Evolutionary conservation across 2,797 vertebrate genomes (phyloP), one percentile per base, ranked within the genome.

Genomic region (Lagodon rhomboides): DNA sequence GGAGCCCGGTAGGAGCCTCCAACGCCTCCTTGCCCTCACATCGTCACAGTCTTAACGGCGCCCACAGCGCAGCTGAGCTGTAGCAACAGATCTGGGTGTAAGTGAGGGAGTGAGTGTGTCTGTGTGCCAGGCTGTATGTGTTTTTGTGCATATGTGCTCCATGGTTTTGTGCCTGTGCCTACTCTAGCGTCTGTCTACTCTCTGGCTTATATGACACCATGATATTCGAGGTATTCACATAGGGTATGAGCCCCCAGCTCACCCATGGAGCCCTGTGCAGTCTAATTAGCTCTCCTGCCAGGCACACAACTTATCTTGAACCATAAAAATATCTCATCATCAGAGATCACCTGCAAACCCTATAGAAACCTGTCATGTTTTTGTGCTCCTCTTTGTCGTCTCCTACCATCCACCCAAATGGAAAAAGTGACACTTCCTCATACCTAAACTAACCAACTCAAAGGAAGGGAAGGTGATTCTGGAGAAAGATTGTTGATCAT

Each of bases 51-150:
- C 73, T 65, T 90, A 76, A 55, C 43, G 1, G 55, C 79, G 63
- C 91, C 85, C 88, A 91, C 93, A 81, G 76, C 87, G 74, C 91
- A 93, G 83, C 90, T 92, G 92, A 93, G 85, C 91, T 87, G 86
- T 79, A 85, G 85, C 77, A 66, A 70, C 79, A 85, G 75, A 88
- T 79, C 76, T 25, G 60, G 73, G 56, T 72, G 51, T 72, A 12
- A 69, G 49, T 75, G 65, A 78, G 69, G 74, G 54, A 85, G 67
- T 56, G 78, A 84, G 56, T 75, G 38, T 78, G 66, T 83, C 50
- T 34, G 17, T 34, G 17, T 78, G 55, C 62, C 73, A 67, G 25
- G 22, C 51, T 72, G 13, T 75, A 60, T 75, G 30, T 58, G 56
- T 63, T 64, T 80, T 77, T 60, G 59, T 56, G 12, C 82, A 78